Base-by-base conservation (phyloP, 2,888 invertebrate species). In the Scaptomyza flava region DNA sequence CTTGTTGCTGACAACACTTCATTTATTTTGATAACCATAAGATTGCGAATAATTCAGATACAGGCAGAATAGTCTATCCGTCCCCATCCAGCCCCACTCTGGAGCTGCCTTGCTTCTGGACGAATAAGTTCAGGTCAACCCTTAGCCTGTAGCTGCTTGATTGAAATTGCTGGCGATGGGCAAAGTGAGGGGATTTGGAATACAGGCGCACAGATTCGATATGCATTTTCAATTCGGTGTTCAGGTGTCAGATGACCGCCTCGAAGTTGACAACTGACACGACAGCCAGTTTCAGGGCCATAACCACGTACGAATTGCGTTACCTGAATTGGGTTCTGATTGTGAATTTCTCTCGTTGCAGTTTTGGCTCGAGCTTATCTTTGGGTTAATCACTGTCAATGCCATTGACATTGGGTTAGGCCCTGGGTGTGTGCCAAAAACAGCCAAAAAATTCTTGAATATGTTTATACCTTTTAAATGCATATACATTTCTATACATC, bases 21-120 rank as follows among this genome's bases (percentile, higher is more conserved):
- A 84, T 84, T 84, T 86, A 84, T 86, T 83, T 86, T 84, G 87
- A 84, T 84, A 84, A 86, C 73, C 88, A 88, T 86, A 87, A 80
- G 84, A 86, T 87, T 86, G 86, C 88, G 78, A 76, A 76, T 73
- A 79, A 77, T 58, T 60, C 41, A 58, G 17, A 45, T 23, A 50
- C 31, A 33, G 30, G 30, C 30, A 50, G 48, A 30, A 31, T 53
- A 43, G 4, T n/a, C 9, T 31, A 31, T 2, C 14, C 41, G 2
- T 12, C 4, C 6, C 43, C 23, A 17, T 9, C 11, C 12, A 17
- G 9, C 41, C 51, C 20, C 42, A 34, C 6, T 23, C n/a, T 17
- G 9, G 41, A 6, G 17, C 23, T 23, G 45, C 31, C 31, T 27
- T 45, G 46, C 51, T 62, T 42, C 53, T 43, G 1, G 14, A 30